These are phyloP conservation scores for Aporophyla nigra DNA, from an alignment of 2,888 invertebrate genomes.

Conservation along the genomic window DNA sequence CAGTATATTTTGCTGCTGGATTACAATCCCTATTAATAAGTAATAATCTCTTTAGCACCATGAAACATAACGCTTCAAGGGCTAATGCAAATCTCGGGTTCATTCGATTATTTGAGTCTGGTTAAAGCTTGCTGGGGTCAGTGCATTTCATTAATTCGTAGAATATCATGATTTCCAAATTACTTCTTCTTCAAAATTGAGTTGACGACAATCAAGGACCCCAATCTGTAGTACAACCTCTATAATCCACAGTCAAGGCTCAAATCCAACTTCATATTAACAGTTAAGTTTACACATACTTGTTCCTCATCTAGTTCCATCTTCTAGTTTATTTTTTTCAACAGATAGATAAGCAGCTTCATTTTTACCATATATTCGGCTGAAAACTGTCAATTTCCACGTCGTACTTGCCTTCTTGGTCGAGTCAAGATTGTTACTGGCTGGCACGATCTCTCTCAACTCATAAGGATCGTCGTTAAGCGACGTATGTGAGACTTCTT, in stretches of 20 bases:
- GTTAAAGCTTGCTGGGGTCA: no score
- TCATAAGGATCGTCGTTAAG: constrained; percentile 12
- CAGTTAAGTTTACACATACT: not conserved
- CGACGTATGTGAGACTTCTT: constrained; percentile 7
- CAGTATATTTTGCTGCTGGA: no score
- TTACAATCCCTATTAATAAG: no score
- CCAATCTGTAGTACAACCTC: not conserved
- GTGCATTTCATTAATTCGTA: no score
- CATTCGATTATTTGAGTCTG: no score
- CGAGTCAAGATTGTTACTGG: constrained; percentile 1
- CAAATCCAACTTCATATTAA: not conserved
- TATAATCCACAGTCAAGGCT: not conserved
- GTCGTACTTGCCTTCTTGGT: not conserved
- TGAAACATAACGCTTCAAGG: no score
- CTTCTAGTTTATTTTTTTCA: not conserved
- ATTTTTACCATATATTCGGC: not conserved
- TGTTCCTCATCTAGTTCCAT: not conserved
- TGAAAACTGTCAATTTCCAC: not conserved
- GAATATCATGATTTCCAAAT: not conserved
- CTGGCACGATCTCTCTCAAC: constrained; percentile 8
- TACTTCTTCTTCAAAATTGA: not conserved
- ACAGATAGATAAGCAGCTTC: not conserved
- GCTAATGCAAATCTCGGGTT: no score
- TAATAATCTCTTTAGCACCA: no score
- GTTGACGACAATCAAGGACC: no score